A percentile compares a stretch with the other conserved stretches of the same genome.
phyloP scores from a whole-genome alignment of 2,113 vertebrate genomes.

The Thermophis baileyi region DNA sequence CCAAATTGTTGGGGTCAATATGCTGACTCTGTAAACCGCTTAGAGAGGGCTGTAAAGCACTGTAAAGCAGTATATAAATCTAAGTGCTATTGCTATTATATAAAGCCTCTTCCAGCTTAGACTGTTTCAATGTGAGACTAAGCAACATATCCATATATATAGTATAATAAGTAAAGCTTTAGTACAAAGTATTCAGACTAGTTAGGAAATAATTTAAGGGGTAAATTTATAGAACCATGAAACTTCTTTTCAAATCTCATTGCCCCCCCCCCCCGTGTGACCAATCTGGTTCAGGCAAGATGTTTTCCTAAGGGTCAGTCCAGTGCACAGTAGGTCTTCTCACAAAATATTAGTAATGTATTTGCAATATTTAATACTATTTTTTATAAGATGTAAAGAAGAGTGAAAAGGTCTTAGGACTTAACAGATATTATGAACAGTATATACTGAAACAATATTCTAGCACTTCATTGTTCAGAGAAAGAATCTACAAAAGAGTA shows the following conservation, averaged over 20 bases:
- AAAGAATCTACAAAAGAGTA: not conserved
- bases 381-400: not conserved
- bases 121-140: not conserved
- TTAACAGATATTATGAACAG: not conserved
- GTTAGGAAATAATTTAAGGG: not conserved
- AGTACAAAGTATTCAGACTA: not conserved
- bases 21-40: too few relatives aligned
- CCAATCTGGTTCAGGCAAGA: not conserved
- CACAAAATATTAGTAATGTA: not conserved
- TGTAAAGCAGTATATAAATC: too few relatives aligned
- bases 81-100: not conserved
- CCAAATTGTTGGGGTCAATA: too few relatives aligned
- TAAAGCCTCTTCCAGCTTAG: not conserved
- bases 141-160: not conserved
- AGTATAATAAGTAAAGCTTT: not conserved
- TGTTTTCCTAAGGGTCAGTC: not conserved
- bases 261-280: too few relatives aligned
- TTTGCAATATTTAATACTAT: not conserved
- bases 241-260: not conserved
- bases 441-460: not conserved
- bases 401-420: not conserved
- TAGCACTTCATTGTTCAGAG: not conserved
- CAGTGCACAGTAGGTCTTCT: not conserved
- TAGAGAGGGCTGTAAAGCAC: too few relatives aligned
- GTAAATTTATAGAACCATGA: not conserved